Evolutionary conservation across 2,113 vertebrate genomes (phyloP), one percentile per base, ranked within the genome.

Genomic region (Sarotherodon lohbergeri): DNA sequence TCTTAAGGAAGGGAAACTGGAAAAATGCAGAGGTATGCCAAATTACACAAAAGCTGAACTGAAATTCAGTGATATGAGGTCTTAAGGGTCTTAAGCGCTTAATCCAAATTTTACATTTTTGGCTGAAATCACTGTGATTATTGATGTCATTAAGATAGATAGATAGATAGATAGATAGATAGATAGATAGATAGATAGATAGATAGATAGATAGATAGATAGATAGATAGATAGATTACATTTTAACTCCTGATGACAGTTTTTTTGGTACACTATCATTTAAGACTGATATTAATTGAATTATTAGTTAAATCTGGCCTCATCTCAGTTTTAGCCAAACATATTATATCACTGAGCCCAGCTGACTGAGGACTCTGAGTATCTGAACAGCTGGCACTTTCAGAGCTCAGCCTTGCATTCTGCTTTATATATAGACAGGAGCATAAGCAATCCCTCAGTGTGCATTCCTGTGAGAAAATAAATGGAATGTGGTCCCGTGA

Each of bases 351-450:
- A 54, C 27, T 80, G 9, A n/a, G 39, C 55, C 61, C 54, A 56
- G 34, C 85, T 80, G 56, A 80, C 50, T 81, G 3, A 81, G 24
- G 78, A 88, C 29, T 88, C 85, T 68, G 50, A 66, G 46, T 59
- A 16, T 79, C 46, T 22, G 39, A 86, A 84, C 93, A 93, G 93
- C 90, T 94, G 93, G 13, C 63, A 46, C 80, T 86, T 71, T 86
- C 76, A 63, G 39, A 85, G 81, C 22, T 39, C 61, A 85, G 78
- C 84, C 27, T 57, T 86, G 63, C 81, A 81, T 90, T 90, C 87
- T 84, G 84, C 63, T 93, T 90, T 92, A 95, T 86, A 94, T 93
- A 93, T 95, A 94, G 91, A 91, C 81, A 11, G 48, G 6, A 88
- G 80, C 84, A 76, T 71, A 88, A 16, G 19, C 46, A 68, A 79